Evolutionary conservation across 2,113 vertebrate species (phyloP), one percentile per base, ranked within the genome.

Genomic region (Furnarius figulus): DNA sequence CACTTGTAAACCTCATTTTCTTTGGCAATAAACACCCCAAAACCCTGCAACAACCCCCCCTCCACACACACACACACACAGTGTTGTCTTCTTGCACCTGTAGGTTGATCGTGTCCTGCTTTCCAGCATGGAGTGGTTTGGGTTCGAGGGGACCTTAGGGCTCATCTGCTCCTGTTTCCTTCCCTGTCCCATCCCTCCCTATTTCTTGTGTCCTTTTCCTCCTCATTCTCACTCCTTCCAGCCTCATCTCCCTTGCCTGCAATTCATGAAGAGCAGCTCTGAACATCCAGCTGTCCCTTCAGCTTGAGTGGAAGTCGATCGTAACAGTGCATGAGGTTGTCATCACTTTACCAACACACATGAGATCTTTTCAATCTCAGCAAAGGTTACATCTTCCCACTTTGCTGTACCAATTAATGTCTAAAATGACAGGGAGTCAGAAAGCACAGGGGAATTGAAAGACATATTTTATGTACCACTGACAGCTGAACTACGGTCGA

Each of bases 351-450:
- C 40, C 31, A 71, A 73, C n/a, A 40, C 49, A 85, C 91, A 88
- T 40, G 47, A 74, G 21, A 12, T 67, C 30, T 67, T 74, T 83
- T 46, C 85, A 83, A 83, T 55, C 78, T 61, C 87, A 82, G 73
- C 44, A 83, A 85, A 96, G 87, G 67, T 65, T 37, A 55, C 24
- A 28, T 80, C 80, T 87, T 86, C 67, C 31, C 70, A 42, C 44
- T 85, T 62, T 44, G 53, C 50, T 67, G 55, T 67, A 88, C 82
- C 75, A 95, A 94, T 96, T 93, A 94, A 81, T 3, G 20, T 90
- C 93, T 93, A 77, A 93, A 94, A 66, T 77, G 91, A 67, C 25
- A 67, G 56, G 59, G 39, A 95, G 39, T n/a, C 73, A 70, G 39
- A 83, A 79, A 74, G 85, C 92, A 37, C 68, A 12, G 46, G 67